phyloP scores from a whole-genome alignment of 2,888 invertebrate genomes.

The Glyphotaelius pellucidus region DNA sequence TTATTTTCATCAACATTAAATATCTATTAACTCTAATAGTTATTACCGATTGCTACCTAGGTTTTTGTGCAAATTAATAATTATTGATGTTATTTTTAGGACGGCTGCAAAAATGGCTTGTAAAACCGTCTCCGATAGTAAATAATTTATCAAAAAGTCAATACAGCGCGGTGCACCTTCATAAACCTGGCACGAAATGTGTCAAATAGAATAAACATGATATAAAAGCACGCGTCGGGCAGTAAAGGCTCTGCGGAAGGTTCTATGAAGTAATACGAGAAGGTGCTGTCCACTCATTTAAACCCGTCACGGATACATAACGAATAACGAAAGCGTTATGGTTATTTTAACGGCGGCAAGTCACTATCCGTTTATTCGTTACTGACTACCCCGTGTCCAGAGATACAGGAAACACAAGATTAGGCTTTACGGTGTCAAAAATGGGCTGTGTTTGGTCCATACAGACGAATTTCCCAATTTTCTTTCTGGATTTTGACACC shows the following conservation, averaged over 20 bases:
- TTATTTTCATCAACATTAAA: not conserved
- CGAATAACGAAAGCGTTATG: slow-evolving; percentile 40
- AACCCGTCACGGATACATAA: slow-evolving; percentile 20
- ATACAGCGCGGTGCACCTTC: not conserved
- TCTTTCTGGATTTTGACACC: too few relatives aligned
- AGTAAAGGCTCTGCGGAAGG: not conserved
- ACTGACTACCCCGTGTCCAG: not conserved
- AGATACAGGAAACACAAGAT: not conserved
- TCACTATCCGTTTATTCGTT: not conserved
- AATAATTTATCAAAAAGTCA: not conserved
- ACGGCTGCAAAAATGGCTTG: not conserved
- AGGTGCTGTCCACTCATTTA: not conserved
- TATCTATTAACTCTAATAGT: too few relatives aligned
- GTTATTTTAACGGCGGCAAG: slow-evolving; percentile 44
- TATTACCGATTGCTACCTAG: too few relatives aligned
- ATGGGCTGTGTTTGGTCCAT: too few relatives aligned
- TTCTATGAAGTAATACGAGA: slow-evolving; percentile 3
- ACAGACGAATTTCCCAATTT: too few relatives aligned
- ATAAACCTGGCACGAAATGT: not conserved
- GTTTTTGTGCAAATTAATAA: not conserved
- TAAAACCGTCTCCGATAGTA: not conserved
- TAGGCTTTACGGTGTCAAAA: not conserved
- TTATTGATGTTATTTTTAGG: not conserved
- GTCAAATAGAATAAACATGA: not conserved
- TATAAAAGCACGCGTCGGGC: not conserved